Evolutionary conservation across 2,113 vertebrate genomes (phyloP).

Genomic region (Siniperca chuatsi): DNA sequence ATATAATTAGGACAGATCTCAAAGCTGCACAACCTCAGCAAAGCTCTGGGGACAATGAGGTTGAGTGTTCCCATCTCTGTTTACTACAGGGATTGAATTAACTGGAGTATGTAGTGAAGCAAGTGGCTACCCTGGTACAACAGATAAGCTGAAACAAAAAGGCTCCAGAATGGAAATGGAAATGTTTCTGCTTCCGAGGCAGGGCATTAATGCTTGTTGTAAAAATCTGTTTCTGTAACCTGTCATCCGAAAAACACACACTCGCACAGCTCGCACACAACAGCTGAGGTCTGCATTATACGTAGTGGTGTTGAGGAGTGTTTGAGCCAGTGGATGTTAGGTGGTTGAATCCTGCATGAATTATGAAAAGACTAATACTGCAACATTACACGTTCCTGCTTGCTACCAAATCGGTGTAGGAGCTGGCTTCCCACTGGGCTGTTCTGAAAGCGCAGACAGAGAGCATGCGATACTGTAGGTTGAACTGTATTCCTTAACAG

Average conservation of each 20-base stretch:
- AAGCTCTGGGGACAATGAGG: slow-evolving; percentile 67
- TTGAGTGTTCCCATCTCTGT: slow-evolving; percentile 66
- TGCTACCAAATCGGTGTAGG: slow-evolving; percentile 2
- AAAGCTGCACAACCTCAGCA: slow-evolving; percentile 63
- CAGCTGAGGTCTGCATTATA: slow-evolving; percentile 39
- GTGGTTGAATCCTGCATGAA: slow-evolving; percentile 41
- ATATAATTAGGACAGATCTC: slow-evolving; percentile 75
- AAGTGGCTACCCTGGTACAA: slow-evolving; percentile 60
- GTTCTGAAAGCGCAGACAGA: slow-evolving; percentile 22
- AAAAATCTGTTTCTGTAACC: slow-evolving; percentile 50
- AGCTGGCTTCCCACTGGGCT: slow-evolving; percentile 6
- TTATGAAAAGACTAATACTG: slow-evolving; percentile 45
- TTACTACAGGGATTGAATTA: slow-evolving; percentile 77
- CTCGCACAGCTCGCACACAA: background rate
- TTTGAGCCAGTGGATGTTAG: slow-evolving; percentile 18
- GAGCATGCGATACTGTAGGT: slow-evolving; percentile 8
- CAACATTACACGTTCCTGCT: slow-evolving; percentile 33
- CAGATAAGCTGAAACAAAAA: slow-evolving; percentile 58
- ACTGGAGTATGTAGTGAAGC: slow-evolving; percentile 53
- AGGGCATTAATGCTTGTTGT: slow-evolving; percentile 21
- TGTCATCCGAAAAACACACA: slow-evolving; percentile 18
- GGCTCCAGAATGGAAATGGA: slow-evolving; percentile 30
- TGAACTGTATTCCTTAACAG: slow-evolving; percentile 17
- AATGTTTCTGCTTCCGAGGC: slow-evolving; percentile 32
- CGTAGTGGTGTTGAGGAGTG: background rate